Percentiles rank a stretch among this genome's conserved stretches.
These are phyloP conservation scores for Thereva unica DNA, from an alignment of 2,888 invertebrate species.

Conservation along the genomic window DNA sequence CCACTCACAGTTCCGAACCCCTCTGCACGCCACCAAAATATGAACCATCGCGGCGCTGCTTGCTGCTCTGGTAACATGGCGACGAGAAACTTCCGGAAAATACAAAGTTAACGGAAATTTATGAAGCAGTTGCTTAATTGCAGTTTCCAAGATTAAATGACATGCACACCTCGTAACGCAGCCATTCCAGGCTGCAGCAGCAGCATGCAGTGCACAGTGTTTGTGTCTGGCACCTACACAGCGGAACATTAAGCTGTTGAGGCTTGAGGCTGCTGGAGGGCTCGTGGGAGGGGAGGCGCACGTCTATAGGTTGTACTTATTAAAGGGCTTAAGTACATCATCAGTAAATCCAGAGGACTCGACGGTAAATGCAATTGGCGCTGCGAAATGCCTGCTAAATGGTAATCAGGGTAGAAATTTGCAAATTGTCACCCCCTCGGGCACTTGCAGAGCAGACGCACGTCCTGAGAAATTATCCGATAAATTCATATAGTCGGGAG, in stretches of 20 bases:
- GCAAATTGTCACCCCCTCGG: conserved; percentile 4
- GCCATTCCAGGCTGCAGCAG: not conserved
- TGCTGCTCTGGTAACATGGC: not conserved
- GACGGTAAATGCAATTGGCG: conserved; percentile 26
- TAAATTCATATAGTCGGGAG: conserved; percentile 18
- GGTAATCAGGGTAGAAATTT: conserved; percentile 8
- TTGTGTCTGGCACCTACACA: conserved; percentile 1
- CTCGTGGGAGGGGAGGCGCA: not conserved
- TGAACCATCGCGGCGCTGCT: no score
- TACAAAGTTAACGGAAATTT: conserved; percentile 52
- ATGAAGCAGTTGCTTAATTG: conserved; percentile 58
- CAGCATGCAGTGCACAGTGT: not conserved
- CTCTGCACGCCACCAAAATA: no score
- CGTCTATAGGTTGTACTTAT: conserved; percentile 28
- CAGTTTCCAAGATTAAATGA: conserved; percentile 56
- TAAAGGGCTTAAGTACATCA: conserved; percentile 29
- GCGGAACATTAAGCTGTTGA: no score
- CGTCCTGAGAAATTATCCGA: conserved; percentile 23
- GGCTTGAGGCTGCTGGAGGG: no score
- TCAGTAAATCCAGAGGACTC: conserved; percentile 29
- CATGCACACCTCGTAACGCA: conserved; percentile 49
- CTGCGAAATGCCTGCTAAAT: conserved; percentile 8
- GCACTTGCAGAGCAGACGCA: not conserved
- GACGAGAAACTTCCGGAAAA: conserved; percentile 44
- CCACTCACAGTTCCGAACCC: no score